These are phyloP conservation scores for Scrobipalpa atriplicella DNA, from an alignment of 2,888 invertebrate species.

Conservation along the genomic window DNA sequence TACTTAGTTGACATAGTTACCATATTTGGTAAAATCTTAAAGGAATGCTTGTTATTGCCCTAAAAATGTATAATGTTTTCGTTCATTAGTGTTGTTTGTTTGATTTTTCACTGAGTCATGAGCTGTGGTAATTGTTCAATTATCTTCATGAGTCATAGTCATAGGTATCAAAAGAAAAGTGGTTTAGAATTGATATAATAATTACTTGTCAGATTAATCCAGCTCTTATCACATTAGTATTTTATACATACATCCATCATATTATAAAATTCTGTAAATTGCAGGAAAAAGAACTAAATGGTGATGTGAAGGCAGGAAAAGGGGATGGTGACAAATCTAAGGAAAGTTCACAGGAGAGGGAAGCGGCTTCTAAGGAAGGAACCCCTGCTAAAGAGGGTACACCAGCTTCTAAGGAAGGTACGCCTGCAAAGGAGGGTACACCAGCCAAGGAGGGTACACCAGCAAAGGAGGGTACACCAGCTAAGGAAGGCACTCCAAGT, in stretches of 20 bases:
- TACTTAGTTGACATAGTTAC: slow-evolving; percentile 31
- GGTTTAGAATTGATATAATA: neutral
- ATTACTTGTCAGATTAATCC: neutral
- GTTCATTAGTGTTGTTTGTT: slow-evolving; percentile 17
- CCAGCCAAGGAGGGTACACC: slow-evolving; percentile 38
- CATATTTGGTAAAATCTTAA: neutral
- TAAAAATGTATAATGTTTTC: neutral
- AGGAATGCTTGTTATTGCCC: neutral
- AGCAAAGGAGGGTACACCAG: slow-evolving; percentile 36
- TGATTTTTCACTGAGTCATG: slow-evolving; percentile 19
- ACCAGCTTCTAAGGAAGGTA: slow-evolving; percentile 42
- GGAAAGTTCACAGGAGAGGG: slow-evolving; percentile 60
- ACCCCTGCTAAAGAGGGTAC: slow-evolving; percentile 42
- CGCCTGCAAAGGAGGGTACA: slow-evolving; percentile 42
- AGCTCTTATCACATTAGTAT: neutral
- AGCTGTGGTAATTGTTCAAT: slow-evolving; percentile 4
- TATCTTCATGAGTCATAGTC: slow-evolving; percentile 13
- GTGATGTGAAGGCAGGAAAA: slow-evolving; percentile 57
- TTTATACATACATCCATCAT: no score
- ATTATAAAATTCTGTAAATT: slow-evolving; percentile 34
- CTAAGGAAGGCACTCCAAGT: slow-evolving; percentile 46
- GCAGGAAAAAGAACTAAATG: slow-evolving; percentile 64
- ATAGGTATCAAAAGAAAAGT: slow-evolving; percentile 2
- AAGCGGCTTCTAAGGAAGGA: slow-evolving; percentile 39
- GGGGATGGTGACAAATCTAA: slow-evolving; percentile 53